Evolutionary conservation across 2,113 vertebrate species (phyloP), one percentile per base, ranked within the genome.

Genomic region (Microcebus jonahi): DNA sequence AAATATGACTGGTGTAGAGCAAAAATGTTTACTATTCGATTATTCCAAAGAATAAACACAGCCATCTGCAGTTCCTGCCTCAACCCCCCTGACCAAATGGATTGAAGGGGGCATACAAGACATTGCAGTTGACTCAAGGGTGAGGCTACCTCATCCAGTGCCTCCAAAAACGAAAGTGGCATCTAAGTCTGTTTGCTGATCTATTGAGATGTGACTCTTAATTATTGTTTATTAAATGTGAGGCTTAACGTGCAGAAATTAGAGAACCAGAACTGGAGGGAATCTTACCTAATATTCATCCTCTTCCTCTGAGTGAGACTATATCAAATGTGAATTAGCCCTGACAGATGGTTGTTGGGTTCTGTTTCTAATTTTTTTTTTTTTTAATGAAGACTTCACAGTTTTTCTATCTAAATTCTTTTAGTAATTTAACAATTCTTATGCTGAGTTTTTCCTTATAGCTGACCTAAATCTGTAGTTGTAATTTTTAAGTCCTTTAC

Each of bases 391-490:
- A 92, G 82, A 87, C 90, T 93, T 97, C 75, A 94, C 97, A 97
- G 96, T 81, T 97, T 98, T 95, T 81, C 76, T 92, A 79, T 82
- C 70, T 92, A 88, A 96, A 76, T 94, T 92, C 83, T 71, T 94
- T 93, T 45, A 95, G 95, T 90, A 94, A 95, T 93, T 97, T 87
- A 92, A 85, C 88, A 84, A 3, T 71, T 61, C 84, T 76, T 95
- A 36, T 94, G 93, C 93, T 80, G 94, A 88, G 63, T 87, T 93
- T 73, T 97, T 91, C 45, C 80, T 97, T 97, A 95, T 53, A 95
- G 91, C 79, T 97, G 93, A 95, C 98, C 95, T 94, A 94, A 96
- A 97, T 97, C 94, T 92, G 53, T 61, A 84, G 53, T 90, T 96
- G 71, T 90, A 82, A 92, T 93, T 79, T 97, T 97, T 96, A 91